Evolutionary conservation across 2,797 vertebrate genomes (phyloP).

Genomic region (Picus viridis): DNA sequence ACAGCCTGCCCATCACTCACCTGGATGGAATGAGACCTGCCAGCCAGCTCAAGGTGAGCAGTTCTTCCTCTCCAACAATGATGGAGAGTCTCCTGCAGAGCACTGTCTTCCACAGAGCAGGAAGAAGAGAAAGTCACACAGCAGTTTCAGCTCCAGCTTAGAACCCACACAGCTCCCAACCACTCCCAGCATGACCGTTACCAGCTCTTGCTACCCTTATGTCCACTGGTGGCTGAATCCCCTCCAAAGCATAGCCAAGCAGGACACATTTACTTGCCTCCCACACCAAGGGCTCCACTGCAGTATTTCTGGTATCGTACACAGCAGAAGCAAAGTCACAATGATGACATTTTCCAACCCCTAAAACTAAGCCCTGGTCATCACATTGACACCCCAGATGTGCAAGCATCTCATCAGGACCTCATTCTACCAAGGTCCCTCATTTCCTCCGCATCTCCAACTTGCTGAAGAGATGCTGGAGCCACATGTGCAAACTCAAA

Average conservation of each 20-base stretch:
- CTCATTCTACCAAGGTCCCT: not conserved
- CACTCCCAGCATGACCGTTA: fast-evolving
- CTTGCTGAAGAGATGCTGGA: not conserved
- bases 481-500: fast-evolving
- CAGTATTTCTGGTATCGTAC: not conserved
- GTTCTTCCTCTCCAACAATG: fast-evolving
- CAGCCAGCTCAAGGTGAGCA: not conserved
- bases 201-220: not conserved
- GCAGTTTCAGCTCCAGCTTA: not conserved
- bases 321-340: not conserved
- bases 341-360: not conserved
- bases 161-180: not conserved
- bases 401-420: not conserved
- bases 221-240: not conserved
- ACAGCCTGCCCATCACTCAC: not conserved
- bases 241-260: not conserved
- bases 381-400: no score
- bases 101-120: not conserved
- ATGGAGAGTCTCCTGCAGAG: fast-evolving
- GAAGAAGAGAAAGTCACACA: not conserved
- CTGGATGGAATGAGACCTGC: not conserved
- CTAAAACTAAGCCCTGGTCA: not conserved
- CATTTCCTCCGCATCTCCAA: not conserved
- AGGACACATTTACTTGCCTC: not conserved
- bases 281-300: not conserved